These are phyloP conservation scores for Gibbula magus DNA, from an alignment of 2,888 invertebrate species.

Conservation along the genomic window DNA sequence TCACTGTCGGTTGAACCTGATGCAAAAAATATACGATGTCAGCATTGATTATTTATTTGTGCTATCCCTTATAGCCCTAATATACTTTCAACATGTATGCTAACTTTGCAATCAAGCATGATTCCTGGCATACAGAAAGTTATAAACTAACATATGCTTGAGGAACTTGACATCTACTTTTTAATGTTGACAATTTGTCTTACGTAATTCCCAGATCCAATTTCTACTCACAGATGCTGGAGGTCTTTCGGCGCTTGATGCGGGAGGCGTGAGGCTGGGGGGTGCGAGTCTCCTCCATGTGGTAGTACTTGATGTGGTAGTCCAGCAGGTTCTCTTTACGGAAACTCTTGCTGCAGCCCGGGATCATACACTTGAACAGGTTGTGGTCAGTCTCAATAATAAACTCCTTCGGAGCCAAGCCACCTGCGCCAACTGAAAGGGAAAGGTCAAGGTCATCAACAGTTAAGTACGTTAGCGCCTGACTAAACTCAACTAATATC, in stretches of 20 bases:
- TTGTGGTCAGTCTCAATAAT: conserved; percentile 74
- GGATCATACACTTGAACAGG: conserved; percentile 73
- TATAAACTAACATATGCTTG: too few species aligned
- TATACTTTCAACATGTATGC: too few species aligned
- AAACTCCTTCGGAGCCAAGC: conserved; percentile 69
- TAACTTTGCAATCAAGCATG: too few species aligned
- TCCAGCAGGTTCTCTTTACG: conserved; percentile 91
- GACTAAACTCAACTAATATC: too few species aligned
- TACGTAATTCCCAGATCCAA: background rate
- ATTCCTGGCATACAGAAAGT: too few species aligned
- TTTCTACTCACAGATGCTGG: conserved; percentile 56
- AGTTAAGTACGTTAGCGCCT: too few species aligned
- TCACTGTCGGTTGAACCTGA: conserved; percentile 71
- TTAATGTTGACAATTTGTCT: too few species aligned
- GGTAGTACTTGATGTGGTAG: conserved; percentile 96
- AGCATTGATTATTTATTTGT: too few species aligned
- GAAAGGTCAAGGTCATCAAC: too few species aligned
- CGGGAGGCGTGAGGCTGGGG: conserved; percentile 40
- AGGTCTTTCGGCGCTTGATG: conserved; percentile 58
- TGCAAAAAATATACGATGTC: background rate
- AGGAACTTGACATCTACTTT: too few species aligned
- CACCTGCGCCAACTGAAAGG: background rate
- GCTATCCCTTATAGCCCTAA: too few species aligned
- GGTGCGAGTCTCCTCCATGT: conserved; percentile 74
- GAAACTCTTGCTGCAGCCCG: conserved; percentile 89